phyloP scores from a whole-genome alignment of 2,888 invertebrate genomes.

The Choristoneura rosaceana region DNA sequence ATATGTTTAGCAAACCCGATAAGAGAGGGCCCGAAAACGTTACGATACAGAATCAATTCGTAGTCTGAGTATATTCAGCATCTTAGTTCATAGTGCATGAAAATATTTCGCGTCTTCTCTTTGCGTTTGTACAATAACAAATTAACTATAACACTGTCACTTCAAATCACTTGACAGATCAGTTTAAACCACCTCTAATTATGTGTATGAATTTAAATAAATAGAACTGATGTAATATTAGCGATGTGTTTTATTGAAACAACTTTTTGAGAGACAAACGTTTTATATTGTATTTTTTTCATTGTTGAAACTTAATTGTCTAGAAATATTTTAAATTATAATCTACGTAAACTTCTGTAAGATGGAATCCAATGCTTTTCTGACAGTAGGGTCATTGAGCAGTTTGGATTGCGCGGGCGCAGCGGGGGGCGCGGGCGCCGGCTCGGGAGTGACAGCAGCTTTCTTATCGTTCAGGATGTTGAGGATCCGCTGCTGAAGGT shows the following conservation, averaged over 20 bases:
- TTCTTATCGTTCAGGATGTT: constrained; percentile 91
- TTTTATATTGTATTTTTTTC: constrained; percentile 12
- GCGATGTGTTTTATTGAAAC: constrained; percentile 55
- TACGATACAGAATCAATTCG: constrained; percentile 12
- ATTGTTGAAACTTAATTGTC: not conserved
- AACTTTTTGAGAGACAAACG: constrained; percentile 33
- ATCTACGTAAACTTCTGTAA: constrained; percentile 54
- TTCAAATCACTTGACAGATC: constrained; percentile 69
- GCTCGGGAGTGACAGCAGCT: constrained; percentile 51
- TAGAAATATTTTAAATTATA: not conserved
- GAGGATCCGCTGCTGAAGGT: constrained; percentile 91
- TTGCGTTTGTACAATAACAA: constrained; percentile 69
- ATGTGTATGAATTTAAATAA: constrained; percentile 79
- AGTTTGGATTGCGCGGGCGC: constrained; percentile 80
- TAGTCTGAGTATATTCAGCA: constrained; percentile 44
- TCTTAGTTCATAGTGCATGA: constrained; percentile 62
- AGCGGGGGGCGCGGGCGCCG: constrained; percentile 46
- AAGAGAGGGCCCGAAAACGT: constrained; percentile 23
- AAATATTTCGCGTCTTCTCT: constrained; percentile 60
- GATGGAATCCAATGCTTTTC: constrained; percentile 91
- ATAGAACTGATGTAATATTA: constrained; percentile 71
- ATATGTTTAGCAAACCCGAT: constrained; percentile 12
- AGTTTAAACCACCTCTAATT: constrained; percentile 71
- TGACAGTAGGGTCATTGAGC: constrained; percentile 91
- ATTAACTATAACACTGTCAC: constrained; percentile 70